Percentiles rank a stretch among this genome's conserved stretches.
Evolutionary conservation across 1,140 invertebrate species (phyloP).

Genomic region (Teleogryllus occipitalis): DNA sequence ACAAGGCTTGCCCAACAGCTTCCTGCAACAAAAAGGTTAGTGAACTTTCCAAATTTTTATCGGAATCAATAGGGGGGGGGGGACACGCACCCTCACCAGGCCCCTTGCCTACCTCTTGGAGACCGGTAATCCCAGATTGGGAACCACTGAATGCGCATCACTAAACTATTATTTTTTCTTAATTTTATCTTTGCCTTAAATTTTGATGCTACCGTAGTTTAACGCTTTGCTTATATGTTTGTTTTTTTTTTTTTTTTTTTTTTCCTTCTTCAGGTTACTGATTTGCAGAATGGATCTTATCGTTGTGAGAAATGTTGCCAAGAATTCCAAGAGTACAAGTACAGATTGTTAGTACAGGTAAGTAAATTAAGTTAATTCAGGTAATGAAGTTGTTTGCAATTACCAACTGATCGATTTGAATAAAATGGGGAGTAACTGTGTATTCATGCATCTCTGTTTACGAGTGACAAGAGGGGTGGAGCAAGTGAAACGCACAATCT

Average conservation of each 20-base stretch:
- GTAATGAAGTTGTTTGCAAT: too few relatives aligned
- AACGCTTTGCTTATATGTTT: background rate
- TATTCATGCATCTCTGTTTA: too few relatives aligned
- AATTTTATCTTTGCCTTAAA: background rate
- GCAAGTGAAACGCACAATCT: too few relatives aligned
- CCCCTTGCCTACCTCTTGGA: background rate
- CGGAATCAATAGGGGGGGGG: background rate
- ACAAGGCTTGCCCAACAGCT: constrained; percentile 78
- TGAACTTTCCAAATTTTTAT: constrained; percentile 9
- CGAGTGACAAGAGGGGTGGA: too few relatives aligned
- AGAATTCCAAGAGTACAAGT: constrained; percentile 78
- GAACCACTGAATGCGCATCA: too few relatives aligned
- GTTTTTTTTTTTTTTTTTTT: too few relatives aligned
- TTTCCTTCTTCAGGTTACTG: constrained; percentile 56
- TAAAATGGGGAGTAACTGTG: too few relatives aligned
- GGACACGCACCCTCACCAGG: too few relatives aligned
- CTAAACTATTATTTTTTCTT: background rate
- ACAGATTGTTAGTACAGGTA: constrained; percentile 72
- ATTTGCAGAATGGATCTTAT: constrained; percentile 77
- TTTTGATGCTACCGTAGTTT: background rate
- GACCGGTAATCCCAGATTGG: too few relatives aligned
- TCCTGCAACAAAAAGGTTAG: constrained; percentile 85
- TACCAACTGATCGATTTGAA: too few relatives aligned
- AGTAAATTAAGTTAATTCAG: constrained; percentile 30
- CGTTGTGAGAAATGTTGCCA: constrained; percentile 91